Base-by-base conservation (phyloP, 2,888 invertebrate species). In the Agriopis leucophaearia region DNA sequence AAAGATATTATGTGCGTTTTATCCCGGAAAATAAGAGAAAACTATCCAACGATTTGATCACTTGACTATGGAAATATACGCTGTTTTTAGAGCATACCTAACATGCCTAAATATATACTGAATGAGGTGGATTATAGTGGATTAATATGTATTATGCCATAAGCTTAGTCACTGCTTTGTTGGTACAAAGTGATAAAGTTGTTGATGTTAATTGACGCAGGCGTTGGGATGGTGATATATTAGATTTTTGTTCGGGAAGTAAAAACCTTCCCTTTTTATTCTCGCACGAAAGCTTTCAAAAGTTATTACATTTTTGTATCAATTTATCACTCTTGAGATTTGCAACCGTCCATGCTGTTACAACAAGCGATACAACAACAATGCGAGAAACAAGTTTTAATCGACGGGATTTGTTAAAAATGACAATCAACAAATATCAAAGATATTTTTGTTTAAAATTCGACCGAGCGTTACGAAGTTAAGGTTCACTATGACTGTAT, bases 171-270 rank as follows among this genome's bases (percentile, higher is more conserved):
- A 64, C 68, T 60, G 56, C 0, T 6, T 38, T n/a, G 12, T n/a
- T 7, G 3, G 1, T 48, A 15, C 15, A 62, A 15, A 40, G 55
- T 15, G 38, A 55, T 83, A 82, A 88, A 89, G 85, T 88, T 88
- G 84, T 83, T 85, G 83, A 84, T 85, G 85, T 91, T 75, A 91
- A 92, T 91, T 90, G 90, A 89, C 86, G 81, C 73, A 69, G 85
- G 84, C 79, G 80, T 66, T 71, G 70, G 60, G 72, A 71, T 68
- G 68, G 63, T 72, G 76, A 70, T 64, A 68, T 73, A 71, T 73
- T 66, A 59, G 65, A 55, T 65, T 61, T 52, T 70, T 69, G 48
- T 65, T 56, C 1, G 38, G 51, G 58, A 66, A 67, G 61, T 57
- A 18, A 38, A 69, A 60, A n/a, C n/a, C 65, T 44, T 55, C 8